Evolutionary conservation across 2,888 invertebrate genomes (phyloP).

Genomic region (Cryptosula pallasiana): DNA sequence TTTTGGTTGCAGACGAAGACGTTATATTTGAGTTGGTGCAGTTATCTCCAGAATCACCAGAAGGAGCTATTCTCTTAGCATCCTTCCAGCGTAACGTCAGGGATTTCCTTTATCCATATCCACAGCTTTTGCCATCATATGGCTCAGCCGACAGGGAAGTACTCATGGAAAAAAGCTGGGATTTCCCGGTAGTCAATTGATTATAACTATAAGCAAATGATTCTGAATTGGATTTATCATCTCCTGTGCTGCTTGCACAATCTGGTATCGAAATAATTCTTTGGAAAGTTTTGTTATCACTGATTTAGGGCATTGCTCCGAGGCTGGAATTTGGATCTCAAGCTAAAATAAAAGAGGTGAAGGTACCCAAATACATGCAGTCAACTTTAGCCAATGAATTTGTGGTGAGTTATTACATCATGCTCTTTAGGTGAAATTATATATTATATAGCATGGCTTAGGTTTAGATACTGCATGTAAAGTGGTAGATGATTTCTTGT

Average conservation of each 20-base stretch:
- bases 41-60: conserved; percentile 35
- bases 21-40: conserved; percentile 45
- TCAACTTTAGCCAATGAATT: not conserved
- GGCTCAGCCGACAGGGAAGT: conserved; percentile 38
- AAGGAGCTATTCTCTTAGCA: conserved; percentile 44
- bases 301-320: conserved; percentile 48
- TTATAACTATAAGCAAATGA: too few relatives aligned
- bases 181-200: conserved; percentile 52
- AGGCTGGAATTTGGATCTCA: conserved; percentile 49
- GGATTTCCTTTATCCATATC: conserved; percentile 50
- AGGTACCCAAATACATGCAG: conserved; percentile 14
- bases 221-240: too few relatives aligned
- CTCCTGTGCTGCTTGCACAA: too few relatives aligned
- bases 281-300: not conserved
- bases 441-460: too few relatives aligned
- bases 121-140: conserved; percentile 41
- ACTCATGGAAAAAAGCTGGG: conserved; percentile 43
- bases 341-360: conserved; percentile 41
- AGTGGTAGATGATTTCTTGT: too few relatives aligned
- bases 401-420: too few relatives aligned
- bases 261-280: too few relatives aligned
- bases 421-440: too few relatives aligned
- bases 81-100: conserved; percentile 44
- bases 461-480: too few relatives aligned
- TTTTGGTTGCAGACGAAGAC: conserved; percentile 38